A percentile compares a stretch with the other conserved stretches of the same genome.
These are phyloP conservation scores for Columba guinea DNA, from an alignment of 2,797 vertebrate species.

Conservation along the genomic window DNA sequence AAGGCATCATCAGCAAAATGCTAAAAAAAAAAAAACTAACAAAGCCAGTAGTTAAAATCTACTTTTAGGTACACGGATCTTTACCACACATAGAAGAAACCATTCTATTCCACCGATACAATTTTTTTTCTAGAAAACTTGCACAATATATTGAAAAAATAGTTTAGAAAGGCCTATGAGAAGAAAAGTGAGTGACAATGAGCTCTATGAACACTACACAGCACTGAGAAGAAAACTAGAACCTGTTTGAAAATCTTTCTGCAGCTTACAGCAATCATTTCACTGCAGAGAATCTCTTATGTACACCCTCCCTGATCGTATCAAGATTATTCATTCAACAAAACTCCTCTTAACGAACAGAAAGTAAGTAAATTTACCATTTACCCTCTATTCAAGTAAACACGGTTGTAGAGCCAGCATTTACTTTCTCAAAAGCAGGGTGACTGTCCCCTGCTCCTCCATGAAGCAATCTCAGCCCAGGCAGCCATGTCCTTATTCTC, in stretches of 20 bases:
- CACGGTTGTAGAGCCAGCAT: neutral
- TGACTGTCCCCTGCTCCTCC: constrained; percentile 30
- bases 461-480: constrained; percentile 33
- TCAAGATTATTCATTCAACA: constrained; percentile 1
- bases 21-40: neutral
- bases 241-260: constrained; percentile 15
- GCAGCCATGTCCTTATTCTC: constrained; percentile 68
- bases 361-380: constrained; percentile 9
- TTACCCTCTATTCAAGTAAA: neutral
- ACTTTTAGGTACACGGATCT: neutral
- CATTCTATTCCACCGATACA: rapidly evolving
- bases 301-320: neutral
- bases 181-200: neutral
- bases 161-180: neutral
- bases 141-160: neutral
- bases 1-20: neutral
- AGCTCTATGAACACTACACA: neutral
- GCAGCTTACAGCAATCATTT: constrained; percentile 33
- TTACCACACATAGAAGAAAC: neutral
- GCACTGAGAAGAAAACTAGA: neutral
- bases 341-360: neutral
- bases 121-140: neutral
- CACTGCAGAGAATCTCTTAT: constrained; percentile 1
- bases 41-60: neutral
- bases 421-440: constrained; percentile 33